Evolutionary conservation across 2,113 vertebrate genomes (phyloP).

Genomic region (Poeciliopsis turrubarensis): DNA sequence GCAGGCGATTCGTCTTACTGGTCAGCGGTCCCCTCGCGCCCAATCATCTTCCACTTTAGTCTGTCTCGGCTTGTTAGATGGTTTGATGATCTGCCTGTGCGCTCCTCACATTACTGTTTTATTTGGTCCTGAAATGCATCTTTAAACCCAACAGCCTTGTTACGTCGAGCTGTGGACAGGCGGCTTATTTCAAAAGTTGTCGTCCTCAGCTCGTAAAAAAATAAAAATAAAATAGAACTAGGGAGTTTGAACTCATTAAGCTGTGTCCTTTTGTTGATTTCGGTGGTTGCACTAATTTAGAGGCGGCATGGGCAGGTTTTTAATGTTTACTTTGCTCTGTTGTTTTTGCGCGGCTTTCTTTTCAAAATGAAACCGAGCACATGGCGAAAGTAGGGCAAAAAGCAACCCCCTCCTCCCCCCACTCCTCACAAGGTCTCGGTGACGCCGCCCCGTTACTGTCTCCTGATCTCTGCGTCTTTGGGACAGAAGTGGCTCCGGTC

Average conservation of each 20-base stretch:
- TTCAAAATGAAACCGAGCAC: background rate
- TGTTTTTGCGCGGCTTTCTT: background rate
- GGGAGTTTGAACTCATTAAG: background rate
- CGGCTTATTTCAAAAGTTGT: background rate
- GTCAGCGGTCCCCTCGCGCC: too few species aligned
- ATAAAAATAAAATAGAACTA: too few species aligned
- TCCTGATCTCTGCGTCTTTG: background rate
- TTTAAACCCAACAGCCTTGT: too few species aligned
- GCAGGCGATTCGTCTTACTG: too few species aligned
- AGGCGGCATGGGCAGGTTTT: background rate
- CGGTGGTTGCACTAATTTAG: background rate
- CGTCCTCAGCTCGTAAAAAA: background rate
- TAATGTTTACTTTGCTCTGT: background rate
- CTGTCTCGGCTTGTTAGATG: too few species aligned
- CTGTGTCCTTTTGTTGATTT: background rate
- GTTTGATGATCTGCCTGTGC: too few species aligned
- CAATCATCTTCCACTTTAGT: too few species aligned
- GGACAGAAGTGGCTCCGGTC: background rate
- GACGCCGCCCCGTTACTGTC: background rate
- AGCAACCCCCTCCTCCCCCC: background rate
- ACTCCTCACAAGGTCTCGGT: background rate
- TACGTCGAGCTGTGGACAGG: too few species aligned
- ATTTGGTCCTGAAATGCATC: too few species aligned
- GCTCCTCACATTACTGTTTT: too few species aligned
- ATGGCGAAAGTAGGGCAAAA: background rate